Conservation (phyloP, 2,888 invertebrate species). For the Pachymerium ferrugineum region DNA sequence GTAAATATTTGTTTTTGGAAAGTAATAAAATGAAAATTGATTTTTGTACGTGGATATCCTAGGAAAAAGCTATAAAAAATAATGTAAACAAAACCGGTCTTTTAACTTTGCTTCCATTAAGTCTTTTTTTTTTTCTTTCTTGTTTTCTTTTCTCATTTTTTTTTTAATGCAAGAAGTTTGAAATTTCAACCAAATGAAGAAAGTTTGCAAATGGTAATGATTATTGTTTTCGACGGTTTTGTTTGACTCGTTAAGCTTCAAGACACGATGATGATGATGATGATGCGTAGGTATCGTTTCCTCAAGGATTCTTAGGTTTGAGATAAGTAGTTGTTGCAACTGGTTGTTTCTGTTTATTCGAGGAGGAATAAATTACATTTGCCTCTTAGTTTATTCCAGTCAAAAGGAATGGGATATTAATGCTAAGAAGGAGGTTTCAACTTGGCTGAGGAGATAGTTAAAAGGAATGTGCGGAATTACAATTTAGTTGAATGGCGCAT, state of each 20-base stretch:
- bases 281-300: neutral
- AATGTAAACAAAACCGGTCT: no score
- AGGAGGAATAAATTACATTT: neutral
- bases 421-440: neutral
- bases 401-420: slow-evolving; percentile 13
- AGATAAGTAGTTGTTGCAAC: no score
- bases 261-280: neutral
- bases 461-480: neutral
- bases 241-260: neutral
- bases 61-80: no score
- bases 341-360: neutral
- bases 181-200: neutral
- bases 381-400: no score
- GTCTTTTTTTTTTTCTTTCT: no score
- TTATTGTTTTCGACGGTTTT: slow-evolving; percentile 9
- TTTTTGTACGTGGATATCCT: no score
- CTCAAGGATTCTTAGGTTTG: neutral
- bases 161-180: no score
- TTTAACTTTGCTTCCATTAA: no score
- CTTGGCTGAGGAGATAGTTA: neutral
- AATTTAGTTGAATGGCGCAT: neutral
- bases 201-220: neutral
- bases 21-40: no score
- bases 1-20: no score
- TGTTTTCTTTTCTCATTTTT: no score